Conservation (phyloP, 2,888 invertebrate species). For the Lagria hirta region DNA sequence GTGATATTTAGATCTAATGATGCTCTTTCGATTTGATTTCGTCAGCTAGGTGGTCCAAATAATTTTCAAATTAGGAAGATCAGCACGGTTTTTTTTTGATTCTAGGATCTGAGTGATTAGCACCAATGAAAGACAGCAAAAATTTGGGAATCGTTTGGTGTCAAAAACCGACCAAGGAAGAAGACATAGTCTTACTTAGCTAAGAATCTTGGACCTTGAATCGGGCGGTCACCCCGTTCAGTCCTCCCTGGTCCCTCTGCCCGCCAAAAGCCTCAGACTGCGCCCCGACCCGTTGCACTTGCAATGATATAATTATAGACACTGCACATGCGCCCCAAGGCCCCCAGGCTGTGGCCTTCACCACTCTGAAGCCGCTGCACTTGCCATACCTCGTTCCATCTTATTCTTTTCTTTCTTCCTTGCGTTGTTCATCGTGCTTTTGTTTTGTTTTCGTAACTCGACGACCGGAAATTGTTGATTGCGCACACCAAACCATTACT, state of each 20-base stretch:
- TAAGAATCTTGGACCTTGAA: conserved; percentile 41
- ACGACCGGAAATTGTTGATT: conserved; percentile 41
- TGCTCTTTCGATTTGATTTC: no score
- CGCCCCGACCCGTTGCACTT: conserved; percentile 32
- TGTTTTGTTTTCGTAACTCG: conserved; percentile 26
- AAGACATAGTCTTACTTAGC: no score
- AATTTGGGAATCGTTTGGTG: no score
- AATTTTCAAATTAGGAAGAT: no score
- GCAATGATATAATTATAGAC: conserved; percentile 51
- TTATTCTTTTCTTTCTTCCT: conserved; percentile 14
- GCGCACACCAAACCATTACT: conserved; percentile 18
- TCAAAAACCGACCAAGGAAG: no score
- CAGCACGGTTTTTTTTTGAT: no score
- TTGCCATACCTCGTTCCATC: conserved; percentile 34
- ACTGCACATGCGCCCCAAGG: conserved; percentile 39
- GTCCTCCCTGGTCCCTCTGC: conserved; percentile 32
- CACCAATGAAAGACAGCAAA: no score
- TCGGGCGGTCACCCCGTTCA: conserved; percentile 45
- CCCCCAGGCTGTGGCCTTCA: conserved; percentile 37
- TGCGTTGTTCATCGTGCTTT: no score
- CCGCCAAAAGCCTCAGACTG: no score
- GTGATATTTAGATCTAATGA: no score
- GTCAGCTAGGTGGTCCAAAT: no score
- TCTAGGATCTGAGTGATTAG: no score
- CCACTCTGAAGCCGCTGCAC: conserved; percentile 33